Evolutionary conservation across 2,888 invertebrate genomes (phyloP).

Genomic region (Heliconius hortense): DNA sequence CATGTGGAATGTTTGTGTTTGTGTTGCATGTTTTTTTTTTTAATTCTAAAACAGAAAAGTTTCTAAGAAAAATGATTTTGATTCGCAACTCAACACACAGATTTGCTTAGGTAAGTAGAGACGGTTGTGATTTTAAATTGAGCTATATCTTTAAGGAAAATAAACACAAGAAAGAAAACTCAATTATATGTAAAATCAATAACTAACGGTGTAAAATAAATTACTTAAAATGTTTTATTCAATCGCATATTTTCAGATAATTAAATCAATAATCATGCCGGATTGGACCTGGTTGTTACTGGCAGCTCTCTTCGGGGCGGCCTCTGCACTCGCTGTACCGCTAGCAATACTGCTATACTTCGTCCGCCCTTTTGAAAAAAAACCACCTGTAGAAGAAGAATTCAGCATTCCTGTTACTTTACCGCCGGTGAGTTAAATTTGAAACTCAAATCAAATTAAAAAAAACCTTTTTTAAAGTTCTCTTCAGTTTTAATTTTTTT

Average conservation of each 20-base stretch:
- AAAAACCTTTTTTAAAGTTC: too few species aligned
- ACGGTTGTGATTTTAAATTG: neutral
- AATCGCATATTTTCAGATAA: neutral
- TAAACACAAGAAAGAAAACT: too few species aligned
- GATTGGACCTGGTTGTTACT: slow-evolving; percentile 75
- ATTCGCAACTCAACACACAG: neutral
- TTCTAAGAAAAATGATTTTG: neutral
- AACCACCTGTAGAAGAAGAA: slow-evolving; percentile 52
- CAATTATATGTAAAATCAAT: too few species aligned
- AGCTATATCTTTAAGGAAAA: neutral
- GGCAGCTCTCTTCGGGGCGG: slow-evolving; percentile 69
- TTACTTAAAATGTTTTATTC: neutral
- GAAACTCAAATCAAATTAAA: neutral
- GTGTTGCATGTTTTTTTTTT: too few species aligned
- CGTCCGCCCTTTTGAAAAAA: slow-evolving; percentile 65
- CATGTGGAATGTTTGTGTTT: too few species aligned
- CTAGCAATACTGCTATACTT: slow-evolving; percentile 66
- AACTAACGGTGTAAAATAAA: neutral
- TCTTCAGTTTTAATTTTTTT: too few species aligned
- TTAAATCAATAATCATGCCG: slow-evolving; percentile 56
- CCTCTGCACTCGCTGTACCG: slow-evolving; percentile 65
- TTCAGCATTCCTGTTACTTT: slow-evolving; percentile 63
- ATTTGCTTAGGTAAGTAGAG: neutral
- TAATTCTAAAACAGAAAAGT: too few species aligned
- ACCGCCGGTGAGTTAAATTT: slow-evolving; percentile 62